phyloP scores from a whole-genome alignment of 2,113 vertebrate species.

The Petromus typicus region DNA sequence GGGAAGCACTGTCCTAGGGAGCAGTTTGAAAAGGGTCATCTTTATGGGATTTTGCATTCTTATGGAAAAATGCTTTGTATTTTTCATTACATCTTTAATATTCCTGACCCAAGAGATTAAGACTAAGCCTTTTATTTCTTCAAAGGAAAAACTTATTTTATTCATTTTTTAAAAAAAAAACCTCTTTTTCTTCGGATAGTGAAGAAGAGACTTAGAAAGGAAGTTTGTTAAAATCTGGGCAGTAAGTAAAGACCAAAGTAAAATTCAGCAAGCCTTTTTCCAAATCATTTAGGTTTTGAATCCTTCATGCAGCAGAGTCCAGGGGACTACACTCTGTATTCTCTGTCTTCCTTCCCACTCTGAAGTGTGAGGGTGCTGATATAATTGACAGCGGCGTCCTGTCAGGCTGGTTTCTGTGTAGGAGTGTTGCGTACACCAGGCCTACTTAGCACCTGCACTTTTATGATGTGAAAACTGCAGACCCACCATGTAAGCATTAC shows the following conservation, averaged over 20 bases:
- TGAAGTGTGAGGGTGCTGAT: slow-evolving; percentile 73
- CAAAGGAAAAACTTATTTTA: not conserved
- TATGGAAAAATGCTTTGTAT: not conserved
- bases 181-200: not conserved
- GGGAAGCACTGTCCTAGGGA: not conserved
- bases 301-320: not conserved
- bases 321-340: not conserved
- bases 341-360: not conserved
- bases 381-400: slow-evolving; percentile 57
- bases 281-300: not conserved
- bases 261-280: not conserved
- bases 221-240: not conserved
- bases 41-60: not conserved
- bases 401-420: slow-evolving; percentile 83
- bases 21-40: not conserved
- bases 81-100: not conserved
- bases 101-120: not conserved
- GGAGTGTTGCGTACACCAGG: slow-evolving; percentile 79
- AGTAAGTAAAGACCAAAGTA: not conserved
- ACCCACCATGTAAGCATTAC: slow-evolving; percentile 82
- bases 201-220: not conserved
- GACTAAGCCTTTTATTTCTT: not conserved
- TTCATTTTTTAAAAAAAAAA: not conserved
- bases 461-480: slow-evolving; percentile 84
- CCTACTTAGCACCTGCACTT: slow-evolving; percentile 84